Evolutionary conservation across 2,113 vertebrate genomes (phyloP).

Genomic region (Toxotes jaculatrix): DNA sequence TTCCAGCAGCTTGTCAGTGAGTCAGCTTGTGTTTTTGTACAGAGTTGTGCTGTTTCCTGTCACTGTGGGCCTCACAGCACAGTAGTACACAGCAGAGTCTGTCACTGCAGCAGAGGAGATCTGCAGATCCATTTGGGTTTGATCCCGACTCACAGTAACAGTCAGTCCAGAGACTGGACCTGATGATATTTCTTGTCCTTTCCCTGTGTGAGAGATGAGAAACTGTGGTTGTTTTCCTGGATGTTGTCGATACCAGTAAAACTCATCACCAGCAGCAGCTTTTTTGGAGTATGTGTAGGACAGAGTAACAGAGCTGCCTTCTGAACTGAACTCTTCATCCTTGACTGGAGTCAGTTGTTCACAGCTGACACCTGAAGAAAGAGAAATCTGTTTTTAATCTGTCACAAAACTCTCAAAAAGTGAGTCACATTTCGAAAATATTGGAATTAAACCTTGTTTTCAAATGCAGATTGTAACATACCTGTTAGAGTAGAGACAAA

Average conservation of each 20-base stretch:
- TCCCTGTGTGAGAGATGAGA: background rate
- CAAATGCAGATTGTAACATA: no score
- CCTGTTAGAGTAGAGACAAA: background rate
- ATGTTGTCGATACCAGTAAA: constrained; percentile 46
- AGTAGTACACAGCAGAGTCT: constrained; percentile 37
- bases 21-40: no score
- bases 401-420: no score
- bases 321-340: background rate
- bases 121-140: background rate
- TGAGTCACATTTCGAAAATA: no score
- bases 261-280: background rate
- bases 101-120: background rate
- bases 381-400: accelerated
- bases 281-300: background rate
- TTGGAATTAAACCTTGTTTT: no score
- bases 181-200: accelerated
- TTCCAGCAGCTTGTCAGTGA: no score
- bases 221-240: background rate
- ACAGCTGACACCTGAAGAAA: constrained; percentile 33
- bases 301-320: constrained; percentile 19
- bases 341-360: constrained; percentile 28
- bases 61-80: constrained; percentile 33
- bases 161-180: accelerated
- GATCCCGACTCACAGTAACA: accelerated
- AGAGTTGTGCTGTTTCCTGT: constrained; percentile 32